phyloP scores from a whole-genome alignment of 2,797 vertebrate species.

The Parauchenoglanis ngamensis region DNA sequence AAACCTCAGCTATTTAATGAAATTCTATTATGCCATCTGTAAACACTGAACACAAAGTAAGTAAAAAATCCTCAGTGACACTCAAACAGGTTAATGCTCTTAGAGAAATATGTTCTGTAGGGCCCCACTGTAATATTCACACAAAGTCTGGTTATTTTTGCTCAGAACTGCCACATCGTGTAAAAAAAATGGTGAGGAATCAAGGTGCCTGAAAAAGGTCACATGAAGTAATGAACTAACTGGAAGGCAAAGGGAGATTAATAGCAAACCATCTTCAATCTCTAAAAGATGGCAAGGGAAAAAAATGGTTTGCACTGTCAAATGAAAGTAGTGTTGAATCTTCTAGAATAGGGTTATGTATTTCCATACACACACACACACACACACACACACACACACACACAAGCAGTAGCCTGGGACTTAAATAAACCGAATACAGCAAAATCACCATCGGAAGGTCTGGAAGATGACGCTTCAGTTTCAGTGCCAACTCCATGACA shows the following conservation, averaged over 20 bases:
- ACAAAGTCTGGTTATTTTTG: neutral
- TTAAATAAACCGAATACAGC: slow-evolving; percentile 16
- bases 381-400: slow-evolving; percentile 29
- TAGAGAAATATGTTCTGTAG: neutral
- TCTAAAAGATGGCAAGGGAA: neutral
- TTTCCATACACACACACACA: slow-evolving; percentile 28
- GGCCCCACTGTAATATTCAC: slow-evolving; percentile 6
- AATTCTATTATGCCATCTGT: neutral
- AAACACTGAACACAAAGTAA: slow-evolving; percentile 1
- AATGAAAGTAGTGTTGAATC: neutral
- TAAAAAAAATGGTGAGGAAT: neutral
- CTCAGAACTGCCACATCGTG: neutral
- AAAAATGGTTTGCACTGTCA: neutral
- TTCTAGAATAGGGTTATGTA: neutral
- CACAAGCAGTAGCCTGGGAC: slow-evolving; percentile 23
- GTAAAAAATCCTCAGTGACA: neutral
- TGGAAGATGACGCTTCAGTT: neutral
- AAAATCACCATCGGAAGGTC: slow-evolving; percentile 25
- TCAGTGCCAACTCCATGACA: slow-evolving; percentile 28
- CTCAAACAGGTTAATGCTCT: neutral
- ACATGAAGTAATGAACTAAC: neutral
- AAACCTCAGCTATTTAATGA: neutral
- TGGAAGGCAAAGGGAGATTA: neutral
- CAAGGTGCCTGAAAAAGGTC: neutral
- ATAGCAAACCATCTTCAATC: neutral